phyloP scores from a whole-genome alignment of 2,888 invertebrate species.

The Hypena proboscidalis region DNA sequence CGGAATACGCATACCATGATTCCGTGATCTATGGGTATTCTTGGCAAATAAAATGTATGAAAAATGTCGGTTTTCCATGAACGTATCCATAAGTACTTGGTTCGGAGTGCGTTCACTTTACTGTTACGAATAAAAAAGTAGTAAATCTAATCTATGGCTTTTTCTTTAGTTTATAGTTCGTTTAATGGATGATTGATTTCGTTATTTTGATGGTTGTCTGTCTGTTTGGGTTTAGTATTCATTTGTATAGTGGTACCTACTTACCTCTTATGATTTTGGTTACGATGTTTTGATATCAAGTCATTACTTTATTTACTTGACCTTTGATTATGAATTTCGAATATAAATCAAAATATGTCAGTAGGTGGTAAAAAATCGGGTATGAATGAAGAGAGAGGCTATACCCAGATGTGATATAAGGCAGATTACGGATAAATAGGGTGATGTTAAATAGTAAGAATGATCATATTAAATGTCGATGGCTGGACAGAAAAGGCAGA shows the following conservation, averaged over 20 bases:
- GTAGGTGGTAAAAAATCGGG: too few species aligned
- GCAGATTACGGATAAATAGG: too few species aligned
- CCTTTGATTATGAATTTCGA: too few species aligned
- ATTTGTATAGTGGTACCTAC: background rate
- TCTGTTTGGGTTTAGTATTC: background rate
- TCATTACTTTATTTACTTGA: too few species aligned
- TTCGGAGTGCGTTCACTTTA: conserved; percentile 23
- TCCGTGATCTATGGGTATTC: conserved; percentile 27
- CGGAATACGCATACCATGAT: conserved; percentile 8
- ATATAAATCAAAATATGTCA: too few species aligned
- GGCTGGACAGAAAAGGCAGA: too few species aligned
- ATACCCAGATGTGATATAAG: too few species aligned
- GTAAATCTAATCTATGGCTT: conserved; percentile 25
- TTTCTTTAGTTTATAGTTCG: conserved; percentile 14
- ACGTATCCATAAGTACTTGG: conserved; percentile 24
- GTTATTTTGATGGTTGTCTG: conserved; percentile 1
- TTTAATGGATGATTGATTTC: conserved; percentile 22
- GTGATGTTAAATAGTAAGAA: too few species aligned
- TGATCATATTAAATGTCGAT: too few species aligned
- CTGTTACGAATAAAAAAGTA: conserved; percentile 26
- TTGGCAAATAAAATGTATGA: conserved; percentile 30
- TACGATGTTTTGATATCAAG: too few species aligned
- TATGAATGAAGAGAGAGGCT: too few species aligned
- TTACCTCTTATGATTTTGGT: too few species aligned
- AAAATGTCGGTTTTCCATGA: conserved; percentile 28